Evolutionary conservation across 2,888 invertebrate species (phyloP), one percentile per base, ranked within the genome.

Genomic region (Synanthedon formicaeformis): DNA sequence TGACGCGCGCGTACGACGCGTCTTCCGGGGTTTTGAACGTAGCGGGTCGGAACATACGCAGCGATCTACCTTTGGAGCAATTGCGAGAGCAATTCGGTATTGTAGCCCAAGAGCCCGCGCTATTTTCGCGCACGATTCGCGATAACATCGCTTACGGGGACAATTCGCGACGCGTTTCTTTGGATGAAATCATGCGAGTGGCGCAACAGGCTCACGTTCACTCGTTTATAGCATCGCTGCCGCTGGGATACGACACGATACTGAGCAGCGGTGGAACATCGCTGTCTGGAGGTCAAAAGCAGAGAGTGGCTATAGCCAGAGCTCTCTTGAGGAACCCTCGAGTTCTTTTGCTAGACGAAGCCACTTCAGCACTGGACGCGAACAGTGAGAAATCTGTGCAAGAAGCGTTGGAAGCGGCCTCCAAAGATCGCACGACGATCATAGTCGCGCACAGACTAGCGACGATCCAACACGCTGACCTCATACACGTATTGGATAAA

Each of bases 131-230:
- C 54, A 91, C 91, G 53, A 92, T 96, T 52, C 89, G 91, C 0
- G 94, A 96, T 64, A 96, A 96, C 77, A 96, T 97, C 67, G 92
- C 93, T 0, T 96, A 96, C 74, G 96, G 96, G 1, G 94, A 94
- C 72, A 92, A 91, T 69, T 75, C 78, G 34, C 81, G 92, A 1
- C 69, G 73, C 4, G 91, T 92, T 40, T 65, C 89, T 13, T 89
- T 92, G 84, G 88, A 89, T 4, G 94, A 94, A 69, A 88, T 95
- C 55, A 91, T 94, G 1, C 83, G 84, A 41, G 93, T 92, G 0
- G 93, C 94, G 2, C 90, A 90, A 60, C 90, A 90, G 67, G 93
- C 95, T 2, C 94, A 95, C 63, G 93, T 95, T 61, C 95, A 95
- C 69, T 79, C 78, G 51, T 96, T 95, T 67, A 90, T 95, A 40